These are phyloP conservation scores for Leucophora obtusa DNA, from an alignment of 2,888 invertebrate species.

Conservation along the genomic window DNA sequence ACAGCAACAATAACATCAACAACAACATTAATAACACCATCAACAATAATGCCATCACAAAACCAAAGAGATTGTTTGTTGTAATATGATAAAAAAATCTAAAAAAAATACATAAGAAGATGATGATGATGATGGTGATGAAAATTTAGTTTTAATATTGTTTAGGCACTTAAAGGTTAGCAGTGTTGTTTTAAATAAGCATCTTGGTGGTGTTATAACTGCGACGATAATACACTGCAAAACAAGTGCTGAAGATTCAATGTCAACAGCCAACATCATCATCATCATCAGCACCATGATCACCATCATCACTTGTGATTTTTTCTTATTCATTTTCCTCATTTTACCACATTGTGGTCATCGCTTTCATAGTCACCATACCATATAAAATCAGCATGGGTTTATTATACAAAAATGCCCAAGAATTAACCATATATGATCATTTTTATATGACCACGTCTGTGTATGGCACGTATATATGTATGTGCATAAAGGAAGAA, in stretches of 20 bases:
- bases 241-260: conserved; percentile 59
- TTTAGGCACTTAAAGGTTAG: conserved; percentile 26
- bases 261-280: conserved; percentile 61
- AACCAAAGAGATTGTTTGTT: not conserved
- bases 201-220: not conserved
- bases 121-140: conserved; percentile 16
- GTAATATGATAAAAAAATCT: not conserved
- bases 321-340: conserved; percentile 2
- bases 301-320: conserved; percentile 23
- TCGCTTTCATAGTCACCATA: conserved; percentile 58
- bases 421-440: conserved; percentile 61
- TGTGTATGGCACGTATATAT: too few relatives aligned
- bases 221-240: not conserved
- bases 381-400: conserved; percentile 61
- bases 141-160: conserved; percentile 28
- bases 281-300: conserved; percentile 20
- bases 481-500: not conserved
- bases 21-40: conserved; percentile 15
- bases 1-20: conserved; percentile 20
- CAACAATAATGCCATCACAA: conserved; percentile 9
- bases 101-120: not conserved
- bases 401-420: conserved; percentile 61
- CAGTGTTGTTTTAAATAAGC: conserved; percentile 21
- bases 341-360: conserved; percentile 49
- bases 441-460: conserved; percentile 15